A percentile compares a stretch with the other conserved stretches of the same genome.
Evolutionary conservation across 2,113 vertebrate genomes (phyloP).

Genomic region (Dolichotis patagonum): DNA sequence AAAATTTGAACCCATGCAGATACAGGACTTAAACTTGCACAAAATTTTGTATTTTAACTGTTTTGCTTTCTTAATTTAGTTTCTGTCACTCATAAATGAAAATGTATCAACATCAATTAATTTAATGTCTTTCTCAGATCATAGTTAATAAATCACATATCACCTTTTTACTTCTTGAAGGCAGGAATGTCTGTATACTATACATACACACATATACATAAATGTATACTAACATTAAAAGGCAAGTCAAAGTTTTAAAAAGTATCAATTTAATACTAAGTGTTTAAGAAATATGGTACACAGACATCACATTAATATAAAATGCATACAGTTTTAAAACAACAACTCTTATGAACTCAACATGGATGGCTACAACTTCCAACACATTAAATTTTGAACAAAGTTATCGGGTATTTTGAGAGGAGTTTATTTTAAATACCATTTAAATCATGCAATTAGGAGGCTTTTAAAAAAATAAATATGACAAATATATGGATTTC

Average conservation of each 20-base stretch:
- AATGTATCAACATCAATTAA: not conserved
- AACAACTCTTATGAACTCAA: constrained; percentile 65
- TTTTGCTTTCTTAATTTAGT: constrained; percentile 39
- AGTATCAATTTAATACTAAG: constrained; percentile 76
- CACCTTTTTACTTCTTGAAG: not conserved
- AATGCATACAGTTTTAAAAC: constrained; percentile 68
- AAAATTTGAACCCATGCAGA: constrained; percentile 24
- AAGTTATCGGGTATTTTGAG: constrained; percentile 26
- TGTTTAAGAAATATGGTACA: constrained; percentile 73
- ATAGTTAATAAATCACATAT: not conserved
- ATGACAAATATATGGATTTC: constrained; percentile 78
- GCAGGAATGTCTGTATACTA: not conserved
- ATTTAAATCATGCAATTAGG: constrained; percentile 66
- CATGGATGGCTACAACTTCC: constrained; percentile 36
- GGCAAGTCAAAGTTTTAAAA: constrained; percentile 69
- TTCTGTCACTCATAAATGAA: constrained; percentile 31
- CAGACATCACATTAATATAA: constrained; percentile 61
- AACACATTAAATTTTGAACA: constrained; percentile 54
- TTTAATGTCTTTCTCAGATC: not conserved
- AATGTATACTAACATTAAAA: constrained; percentile 67
- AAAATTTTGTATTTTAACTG: not conserved
- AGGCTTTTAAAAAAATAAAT: constrained; percentile 77
- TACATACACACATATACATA: too few relatives aligned
- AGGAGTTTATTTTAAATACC: constrained; percentile 63
- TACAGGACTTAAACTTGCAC: not conserved